phyloP scores from a whole-genome alignment of 2,797 vertebrate genomes.

The Aeoliscus strigatus region DNA sequence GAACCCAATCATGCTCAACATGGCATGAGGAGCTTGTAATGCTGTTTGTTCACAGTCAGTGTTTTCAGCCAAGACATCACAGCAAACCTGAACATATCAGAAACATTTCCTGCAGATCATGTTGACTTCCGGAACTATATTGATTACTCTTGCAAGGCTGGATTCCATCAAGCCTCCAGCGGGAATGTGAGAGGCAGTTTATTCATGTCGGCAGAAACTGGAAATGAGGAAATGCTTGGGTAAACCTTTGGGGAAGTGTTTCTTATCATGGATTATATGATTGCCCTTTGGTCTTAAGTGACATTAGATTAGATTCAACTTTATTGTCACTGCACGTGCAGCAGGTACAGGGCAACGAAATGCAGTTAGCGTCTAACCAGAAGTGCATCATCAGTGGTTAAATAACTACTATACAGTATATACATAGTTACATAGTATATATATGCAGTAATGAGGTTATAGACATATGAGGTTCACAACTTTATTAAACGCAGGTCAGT shows the following conservation, averaged over 20 bases:
- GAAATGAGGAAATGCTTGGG: slow-evolving; percentile 31
- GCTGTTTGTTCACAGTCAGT: slow-evolving; percentile 11
- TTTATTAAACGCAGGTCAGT: slow-evolving; percentile 3
- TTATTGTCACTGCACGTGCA: too few species aligned
- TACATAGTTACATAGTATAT: too few species aligned
- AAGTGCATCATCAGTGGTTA: too few species aligned
- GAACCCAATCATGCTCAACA: slow-evolving; percentile 17
- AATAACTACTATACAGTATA: too few species aligned
- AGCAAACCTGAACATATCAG: slow-evolving; percentile 2
- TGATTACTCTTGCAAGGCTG: too few species aligned
- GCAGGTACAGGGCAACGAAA: too few species aligned
- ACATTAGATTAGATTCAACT: too few species aligned
- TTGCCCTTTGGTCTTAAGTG: too few species aligned
- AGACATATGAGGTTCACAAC: neutral
- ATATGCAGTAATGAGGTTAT: slow-evolving; percentile 1
- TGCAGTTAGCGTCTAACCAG: too few species aligned
- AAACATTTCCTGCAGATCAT: slow-evolving; percentile 2
- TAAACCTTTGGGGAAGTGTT: slow-evolving; percentile 39
- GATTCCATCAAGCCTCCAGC: slow-evolving; percentile 8
- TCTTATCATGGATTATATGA: too few species aligned
- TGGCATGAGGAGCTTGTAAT: slow-evolving; percentile 6
- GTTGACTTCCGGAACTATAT: slow-evolving; percentile 5
- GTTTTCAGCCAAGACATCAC: slow-evolving; percentile 1
- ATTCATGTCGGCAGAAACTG: slow-evolving; percentile 1
- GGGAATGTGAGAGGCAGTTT: slow-evolving; percentile 18